phyloP scores from a whole-genome alignment of 2,797 vertebrate genomes.

The Cuculus canorus region DNA sequence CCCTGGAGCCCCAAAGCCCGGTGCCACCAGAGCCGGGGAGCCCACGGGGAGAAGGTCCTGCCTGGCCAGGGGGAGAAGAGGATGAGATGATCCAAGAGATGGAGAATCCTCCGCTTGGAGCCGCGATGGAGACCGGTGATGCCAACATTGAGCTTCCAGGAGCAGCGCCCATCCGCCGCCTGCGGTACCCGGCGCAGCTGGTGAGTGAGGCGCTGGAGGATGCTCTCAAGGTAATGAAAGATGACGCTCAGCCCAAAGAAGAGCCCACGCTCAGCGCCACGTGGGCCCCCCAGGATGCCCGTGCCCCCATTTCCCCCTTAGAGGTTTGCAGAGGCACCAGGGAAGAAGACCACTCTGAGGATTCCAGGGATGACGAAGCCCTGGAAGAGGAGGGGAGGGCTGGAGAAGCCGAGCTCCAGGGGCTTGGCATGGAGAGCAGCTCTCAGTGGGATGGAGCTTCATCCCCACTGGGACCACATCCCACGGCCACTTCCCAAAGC shows the following conservation, averaged over 20 bases:
- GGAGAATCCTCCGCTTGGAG: not conserved
- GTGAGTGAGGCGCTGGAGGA: conserved; percentile 9
- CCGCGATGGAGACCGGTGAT: fast-evolving
- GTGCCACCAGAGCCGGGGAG: fast-evolving
- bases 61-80: not conserved
- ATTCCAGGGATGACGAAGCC: fast-evolving
- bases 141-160: fast-evolving
- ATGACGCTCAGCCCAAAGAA: not conserved
- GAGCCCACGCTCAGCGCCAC: fast-evolving
- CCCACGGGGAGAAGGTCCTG: not conserved
- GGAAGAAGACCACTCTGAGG: not conserved
- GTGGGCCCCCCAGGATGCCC: fast-evolving
- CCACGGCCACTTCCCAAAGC: fast-evolving
- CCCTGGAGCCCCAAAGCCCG: not conserved
- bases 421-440: not conserved
- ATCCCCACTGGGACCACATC: fast-evolving
- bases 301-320: not conserved
- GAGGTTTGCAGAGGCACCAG: fast-evolving
- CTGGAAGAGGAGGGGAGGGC: not conserved
- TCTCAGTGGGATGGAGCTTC: fast-evolving
- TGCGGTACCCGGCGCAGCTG: not conserved
- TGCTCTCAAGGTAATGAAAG: not conserved
- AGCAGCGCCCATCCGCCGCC: fast-evolving
- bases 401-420: not conserved
- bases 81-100: not conserved